Evolutionary conservation across 2,888 invertebrate species (phyloP).

Genomic region (Celastrina argiolus): DNA sequence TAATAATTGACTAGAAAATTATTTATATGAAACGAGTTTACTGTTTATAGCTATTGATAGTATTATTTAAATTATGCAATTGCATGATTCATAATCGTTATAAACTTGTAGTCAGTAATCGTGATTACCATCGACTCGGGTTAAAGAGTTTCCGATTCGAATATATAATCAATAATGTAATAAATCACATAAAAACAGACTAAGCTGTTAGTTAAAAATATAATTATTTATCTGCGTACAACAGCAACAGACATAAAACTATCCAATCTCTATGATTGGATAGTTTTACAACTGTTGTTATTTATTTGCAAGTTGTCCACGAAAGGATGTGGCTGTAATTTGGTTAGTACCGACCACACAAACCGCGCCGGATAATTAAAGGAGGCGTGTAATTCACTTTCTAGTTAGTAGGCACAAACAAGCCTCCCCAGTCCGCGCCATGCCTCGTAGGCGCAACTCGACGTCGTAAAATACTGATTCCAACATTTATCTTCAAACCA

Average conservation of each 20-base stretch:
- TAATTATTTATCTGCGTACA: not conserved
- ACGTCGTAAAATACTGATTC: constrained; percentile 33
- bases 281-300: not conserved
- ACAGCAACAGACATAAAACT: too few relatives aligned
- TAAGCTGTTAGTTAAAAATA: too few relatives aligned
- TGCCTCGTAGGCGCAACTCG: constrained; percentile 30
- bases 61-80: constrained; percentile 11
- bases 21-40: constrained; percentile 9
- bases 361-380: constrained; percentile 50
- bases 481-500: constrained; percentile 13
- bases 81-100: constrained; percentile 13
- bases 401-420: constrained; percentile 44
- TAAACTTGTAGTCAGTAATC: constrained; percentile 6
- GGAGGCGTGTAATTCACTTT: constrained; percentile 54
- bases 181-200: too few relatives aligned
- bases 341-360: constrained; percentile 43
- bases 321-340: constrained; percentile 37
- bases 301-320: not conserved
- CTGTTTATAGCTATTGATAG: not conserved
- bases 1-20: constrained; percentile 30
- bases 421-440: constrained; percentile 35
- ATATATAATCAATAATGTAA: not conserved
- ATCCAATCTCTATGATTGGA: not conserved
- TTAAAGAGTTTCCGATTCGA: not conserved
- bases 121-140: not conserved